phyloP scores from a whole-genome alignment of 2,113 vertebrate genomes.

The Spea bombifrons region DNA sequence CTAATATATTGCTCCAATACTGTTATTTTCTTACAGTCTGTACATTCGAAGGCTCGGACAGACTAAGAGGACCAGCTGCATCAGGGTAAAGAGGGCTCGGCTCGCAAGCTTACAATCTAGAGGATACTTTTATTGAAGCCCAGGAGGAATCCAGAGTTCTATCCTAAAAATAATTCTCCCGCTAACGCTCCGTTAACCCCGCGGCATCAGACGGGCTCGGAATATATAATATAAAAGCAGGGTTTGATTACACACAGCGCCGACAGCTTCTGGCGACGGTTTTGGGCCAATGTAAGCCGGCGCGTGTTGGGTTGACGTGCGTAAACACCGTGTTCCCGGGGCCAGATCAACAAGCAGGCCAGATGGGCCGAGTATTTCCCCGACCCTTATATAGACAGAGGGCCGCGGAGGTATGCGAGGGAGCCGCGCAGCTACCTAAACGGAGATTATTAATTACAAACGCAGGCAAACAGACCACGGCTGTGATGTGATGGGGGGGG shows the following conservation, averaged over 20 bases:
- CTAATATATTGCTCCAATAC: no score
- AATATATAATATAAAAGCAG: no score
- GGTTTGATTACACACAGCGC: background rate
- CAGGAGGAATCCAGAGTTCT: no score
- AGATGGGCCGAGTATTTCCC: background rate
- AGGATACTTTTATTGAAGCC: no score
- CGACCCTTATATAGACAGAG: slow-evolving; percentile 42
- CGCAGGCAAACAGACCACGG: slow-evolving; percentile 8
- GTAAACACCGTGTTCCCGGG: slow-evolving; percentile 20
- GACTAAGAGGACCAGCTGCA: no score
- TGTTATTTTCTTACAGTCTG: no score
- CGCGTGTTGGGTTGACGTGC: slow-evolving; percentile 20
- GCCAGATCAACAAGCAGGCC: slow-evolving; percentile 1
- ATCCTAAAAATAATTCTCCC: no score
- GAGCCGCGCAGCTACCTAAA: slow-evolving; percentile 26
- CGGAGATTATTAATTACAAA: slow-evolving; percentile 32
- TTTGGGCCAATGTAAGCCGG: slow-evolving; percentile 13
- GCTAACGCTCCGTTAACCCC: no score
- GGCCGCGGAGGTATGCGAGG: slow-evolving; percentile 26
- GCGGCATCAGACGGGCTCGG: no score
- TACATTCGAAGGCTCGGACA: no score
- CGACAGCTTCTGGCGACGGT: background rate
- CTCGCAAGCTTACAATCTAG: no score
- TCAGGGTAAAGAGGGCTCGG: no score
- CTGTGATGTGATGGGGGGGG: slow-evolving; percentile 13